Percentiles rank a stretch among this genome's conserved stretches.
These are phyloP conservation scores for Podiceps cristatus DNA, from an alignment of 2,113 vertebrate species.

Conservation along the genomic window DNA sequence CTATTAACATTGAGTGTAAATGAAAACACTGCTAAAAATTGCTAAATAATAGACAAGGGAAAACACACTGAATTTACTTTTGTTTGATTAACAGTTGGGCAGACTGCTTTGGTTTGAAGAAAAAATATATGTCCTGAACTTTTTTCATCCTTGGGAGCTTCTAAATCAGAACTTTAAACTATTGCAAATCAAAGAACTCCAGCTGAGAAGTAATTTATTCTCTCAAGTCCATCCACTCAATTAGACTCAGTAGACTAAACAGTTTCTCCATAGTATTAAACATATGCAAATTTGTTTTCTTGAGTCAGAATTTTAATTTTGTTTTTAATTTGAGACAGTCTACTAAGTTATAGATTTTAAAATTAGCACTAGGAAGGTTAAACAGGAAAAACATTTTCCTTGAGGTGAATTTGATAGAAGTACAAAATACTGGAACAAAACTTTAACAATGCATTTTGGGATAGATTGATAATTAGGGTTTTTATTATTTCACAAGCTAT, in stretches of 20 bases:
- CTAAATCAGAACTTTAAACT: neutral
- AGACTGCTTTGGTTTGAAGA: neutral
- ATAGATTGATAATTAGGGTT: neutral
- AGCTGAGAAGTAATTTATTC: neutral
- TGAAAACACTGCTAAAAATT: neutral
- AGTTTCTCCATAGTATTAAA: neutral
- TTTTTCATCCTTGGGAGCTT: neutral
- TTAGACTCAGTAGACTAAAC: neutral
- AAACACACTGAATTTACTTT: neutral
- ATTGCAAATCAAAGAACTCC: neutral
- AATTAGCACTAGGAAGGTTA: conserved; percentile 27
- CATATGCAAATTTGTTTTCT: neutral
- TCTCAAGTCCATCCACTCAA: neutral
- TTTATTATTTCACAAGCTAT: neutral
- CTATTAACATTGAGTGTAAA: neutral
- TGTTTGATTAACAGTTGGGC: neutral
- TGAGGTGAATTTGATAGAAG: neutral
- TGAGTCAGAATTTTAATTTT: neutral
- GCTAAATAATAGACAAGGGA: neutral
- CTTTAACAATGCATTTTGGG: neutral
- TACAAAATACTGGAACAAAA: neutral
- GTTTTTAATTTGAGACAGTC: neutral
- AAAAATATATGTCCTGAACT: neutral
- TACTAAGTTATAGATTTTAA: conserved; percentile 50
- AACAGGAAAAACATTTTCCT: neutral